Percentiles rank a stretch among this genome's conserved stretches.
Conservation (phyloP, 2,797 vertebrate genomes). For the Nothura maculosa region DNA sequence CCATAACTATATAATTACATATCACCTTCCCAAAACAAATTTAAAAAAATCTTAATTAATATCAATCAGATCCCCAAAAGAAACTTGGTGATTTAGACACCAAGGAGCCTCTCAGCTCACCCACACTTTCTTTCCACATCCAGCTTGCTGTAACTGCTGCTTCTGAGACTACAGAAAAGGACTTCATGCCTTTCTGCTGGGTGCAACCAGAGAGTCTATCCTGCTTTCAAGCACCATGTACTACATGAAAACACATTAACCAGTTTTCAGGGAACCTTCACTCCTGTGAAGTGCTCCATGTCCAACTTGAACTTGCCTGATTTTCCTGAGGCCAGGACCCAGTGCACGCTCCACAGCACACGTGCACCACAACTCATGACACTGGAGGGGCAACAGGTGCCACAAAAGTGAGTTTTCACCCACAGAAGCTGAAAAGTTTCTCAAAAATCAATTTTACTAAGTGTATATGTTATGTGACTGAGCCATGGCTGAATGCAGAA, state of each 20-base stretch:
- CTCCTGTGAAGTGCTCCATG: fast-evolving
- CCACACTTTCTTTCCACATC: not conserved
- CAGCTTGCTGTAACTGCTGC: not conserved
- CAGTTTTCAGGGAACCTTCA: not conserved
- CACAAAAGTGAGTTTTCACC: not conserved
- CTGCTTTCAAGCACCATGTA: not conserved
- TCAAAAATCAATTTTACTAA: not conserved
- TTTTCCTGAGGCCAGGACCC: not conserved
- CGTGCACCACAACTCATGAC: fast-evolving
- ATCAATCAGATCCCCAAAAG: not conserved
- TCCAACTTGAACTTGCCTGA: not conserved
- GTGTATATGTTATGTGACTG: not conserved
- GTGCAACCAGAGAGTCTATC: not conserved
- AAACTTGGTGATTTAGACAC: not conserved
- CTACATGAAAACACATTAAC: not conserved
- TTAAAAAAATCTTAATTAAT: not conserved
- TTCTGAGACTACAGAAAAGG: not conserved
- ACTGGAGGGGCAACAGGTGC: fast-evolving
- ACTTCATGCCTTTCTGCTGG: not conserved
- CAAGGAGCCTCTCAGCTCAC: not conserved
- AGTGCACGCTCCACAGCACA: fast-evolving
- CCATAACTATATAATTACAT: not conserved
- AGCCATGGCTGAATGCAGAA: not conserved
- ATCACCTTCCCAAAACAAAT: not conserved
- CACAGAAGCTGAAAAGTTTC: not conserved